These are phyloP conservation scores for Brotula barbata DNA, from an alignment of 2,797 vertebrate species.

Conservation along the genomic window DNA sequence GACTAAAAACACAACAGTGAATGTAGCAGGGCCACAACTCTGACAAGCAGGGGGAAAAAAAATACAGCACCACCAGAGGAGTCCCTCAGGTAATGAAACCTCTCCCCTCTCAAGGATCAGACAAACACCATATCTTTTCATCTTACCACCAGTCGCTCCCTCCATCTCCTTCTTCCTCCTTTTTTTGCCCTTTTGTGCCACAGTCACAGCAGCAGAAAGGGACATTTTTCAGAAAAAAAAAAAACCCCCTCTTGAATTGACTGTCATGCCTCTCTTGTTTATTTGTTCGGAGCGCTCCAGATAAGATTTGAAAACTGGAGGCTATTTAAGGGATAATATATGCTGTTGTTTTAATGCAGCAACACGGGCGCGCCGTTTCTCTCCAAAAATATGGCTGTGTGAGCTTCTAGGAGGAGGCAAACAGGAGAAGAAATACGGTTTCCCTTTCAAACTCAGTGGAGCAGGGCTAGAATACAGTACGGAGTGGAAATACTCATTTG, in stretches of 20 bases:
- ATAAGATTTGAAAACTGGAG: conserved; percentile 20
- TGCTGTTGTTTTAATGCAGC: conserved; percentile 36
- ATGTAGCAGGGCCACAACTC: conserved; percentile 37
- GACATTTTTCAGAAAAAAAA: conserved; percentile 17
- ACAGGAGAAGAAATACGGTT: too few relatives aligned
- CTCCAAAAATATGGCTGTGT: conserved; percentile 25
- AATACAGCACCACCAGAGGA: conserved; percentile 34
- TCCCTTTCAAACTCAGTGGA: too few relatives aligned
- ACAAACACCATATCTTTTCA: conserved; percentile 60
- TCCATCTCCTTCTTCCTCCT: conserved; percentile 27
- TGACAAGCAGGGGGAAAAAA: conserved; percentile 50
- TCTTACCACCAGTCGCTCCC: conserved; percentile 39
- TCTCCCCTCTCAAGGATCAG: conserved; percentile 55
- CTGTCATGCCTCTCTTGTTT: conserved; percentile 28
- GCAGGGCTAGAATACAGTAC: too few relatives aligned
- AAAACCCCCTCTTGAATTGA: background rate
- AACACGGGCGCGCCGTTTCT: conserved; percentile 27
- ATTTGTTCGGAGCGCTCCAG: conserved; percentile 25
- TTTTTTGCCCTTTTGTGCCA: conserved; percentile 38
- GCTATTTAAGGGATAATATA: background rate
- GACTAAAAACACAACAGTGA: conserved; percentile 55
- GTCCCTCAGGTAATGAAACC: conserved; percentile 65
- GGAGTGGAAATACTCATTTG: too few relatives aligned
- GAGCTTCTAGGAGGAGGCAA: conserved; percentile 14
- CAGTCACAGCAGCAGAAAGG: conserved; percentile 37